Percentiles rank a stretch among this genome's conserved stretches.
phyloP scores from a whole-genome alignment of 2,797 vertebrate genomes.

The Manis crassicaudata region DNA sequence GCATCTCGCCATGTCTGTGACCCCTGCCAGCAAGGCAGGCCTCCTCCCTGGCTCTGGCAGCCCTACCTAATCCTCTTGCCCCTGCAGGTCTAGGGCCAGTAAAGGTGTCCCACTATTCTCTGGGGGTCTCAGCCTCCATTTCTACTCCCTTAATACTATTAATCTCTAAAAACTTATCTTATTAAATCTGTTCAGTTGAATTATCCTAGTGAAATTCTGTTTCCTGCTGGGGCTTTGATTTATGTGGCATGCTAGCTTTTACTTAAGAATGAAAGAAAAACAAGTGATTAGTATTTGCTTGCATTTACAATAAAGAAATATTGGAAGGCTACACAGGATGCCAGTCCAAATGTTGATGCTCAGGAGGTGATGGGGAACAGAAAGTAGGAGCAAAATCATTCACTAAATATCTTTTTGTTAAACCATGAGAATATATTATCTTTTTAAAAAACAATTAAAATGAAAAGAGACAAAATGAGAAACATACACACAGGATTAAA shows the following conservation, averaged over 20 bases:
- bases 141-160: background rate
- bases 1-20: background rate
- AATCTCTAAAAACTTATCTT: background rate
- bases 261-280: background rate
- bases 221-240: background rate
- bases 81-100: background rate
- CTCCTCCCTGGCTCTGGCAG: background rate
- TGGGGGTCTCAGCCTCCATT: background rate
- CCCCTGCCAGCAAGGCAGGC: background rate
- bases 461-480: background rate
- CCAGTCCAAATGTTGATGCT: background rate
- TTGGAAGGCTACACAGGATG: background rate
- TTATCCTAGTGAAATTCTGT: background rate
- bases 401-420: background rate
- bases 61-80: background rate
- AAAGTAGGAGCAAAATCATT: background rate
- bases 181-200: background rate
- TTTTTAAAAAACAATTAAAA: background rate
- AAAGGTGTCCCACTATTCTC: background rate
- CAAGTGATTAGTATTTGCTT: background rate
- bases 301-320: background rate
- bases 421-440: background rate
- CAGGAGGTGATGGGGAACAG: background rate
- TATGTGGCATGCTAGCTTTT: background rate
- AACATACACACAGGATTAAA: background rate